A percentile compares a stretch with the other conserved stretches of the same genome.
phyloP scores from a whole-genome alignment of 2,888 invertebrate species.

The Strigamia maritima region DNA sequence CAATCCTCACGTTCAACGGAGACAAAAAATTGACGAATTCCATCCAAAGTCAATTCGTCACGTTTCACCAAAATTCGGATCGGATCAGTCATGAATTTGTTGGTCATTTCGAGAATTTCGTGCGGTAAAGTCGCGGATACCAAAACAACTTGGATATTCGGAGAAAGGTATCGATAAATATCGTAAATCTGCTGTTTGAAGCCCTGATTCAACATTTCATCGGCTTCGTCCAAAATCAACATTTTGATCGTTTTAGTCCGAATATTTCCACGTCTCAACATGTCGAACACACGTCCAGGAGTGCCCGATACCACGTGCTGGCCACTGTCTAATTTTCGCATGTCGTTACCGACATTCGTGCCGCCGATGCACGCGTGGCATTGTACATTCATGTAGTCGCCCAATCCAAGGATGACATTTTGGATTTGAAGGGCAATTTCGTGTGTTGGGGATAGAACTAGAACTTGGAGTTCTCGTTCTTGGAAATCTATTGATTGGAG shows the following conservation, averaged over 20 bases:
- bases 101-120: slow-evolving; percentile 96
- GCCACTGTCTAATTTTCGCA: slow-evolving; percentile 86
- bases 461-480: slow-evolving; percentile 88
- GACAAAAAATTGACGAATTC: slow-evolving; percentile 97
- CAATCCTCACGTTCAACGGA: slow-evolving; percentile 77
- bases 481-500: slow-evolving; percentile 92
- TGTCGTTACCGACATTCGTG: slow-evolving; percentile 96
- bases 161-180: slow-evolving; percentile 87
- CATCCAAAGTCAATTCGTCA: slow-evolving; percentile 87
- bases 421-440: slow-evolving; percentile 75
- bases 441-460: slow-evolving; percentile 94
- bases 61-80: slow-evolving; percentile 96
- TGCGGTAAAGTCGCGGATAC: slow-evolving; percentile 98
- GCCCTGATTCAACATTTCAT: slow-evolving; percentile 99
- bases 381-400: slow-evolving; percentile 96
- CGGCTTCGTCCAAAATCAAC: slow-evolving; percentile 98
- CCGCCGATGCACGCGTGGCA: slow-evolving; percentile 99
- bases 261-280: no score
- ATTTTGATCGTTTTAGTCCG: slow-evolving; percentile 82
- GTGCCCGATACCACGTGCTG: slow-evolving; percentile 98
- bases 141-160: slow-evolving; percentile 87
- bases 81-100: slow-evolving; percentile 95
- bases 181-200: slow-evolving; percentile 99
- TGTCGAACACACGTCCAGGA: slow-evolving; percentile 87
- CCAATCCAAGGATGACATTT: slow-evolving; percentile 91